Conservation (phyloP, 2,888 invertebrate species). For the Phlogophora meticulosa region DNA sequence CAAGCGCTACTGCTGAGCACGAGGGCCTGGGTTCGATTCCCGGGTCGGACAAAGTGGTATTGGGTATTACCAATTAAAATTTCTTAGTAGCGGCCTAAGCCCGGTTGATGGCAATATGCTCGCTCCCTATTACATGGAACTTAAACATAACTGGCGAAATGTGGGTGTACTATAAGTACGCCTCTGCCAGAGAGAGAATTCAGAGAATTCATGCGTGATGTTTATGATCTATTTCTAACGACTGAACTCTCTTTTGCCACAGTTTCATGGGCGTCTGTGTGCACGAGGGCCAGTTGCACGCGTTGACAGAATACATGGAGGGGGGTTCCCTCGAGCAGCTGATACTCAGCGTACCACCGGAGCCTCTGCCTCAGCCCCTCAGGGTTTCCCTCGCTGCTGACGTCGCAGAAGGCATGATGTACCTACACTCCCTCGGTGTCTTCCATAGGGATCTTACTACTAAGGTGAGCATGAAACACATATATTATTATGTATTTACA, state of each 20-base stretch:
- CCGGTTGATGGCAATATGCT: no score
- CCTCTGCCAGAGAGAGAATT: no score
- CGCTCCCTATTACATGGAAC: no score
- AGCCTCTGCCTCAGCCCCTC: constrained; percentile 94
- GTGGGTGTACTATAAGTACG: no score
- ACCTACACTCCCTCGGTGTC: constrained; percentile 97
- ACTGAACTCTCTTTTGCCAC: constrained; percentile 68
- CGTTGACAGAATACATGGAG: constrained; percentile 98
- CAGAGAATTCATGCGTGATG: no score
- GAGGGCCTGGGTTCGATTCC: no score
- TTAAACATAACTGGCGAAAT: no score
- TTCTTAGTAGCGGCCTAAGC: no score
- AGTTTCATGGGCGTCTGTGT: constrained; percentile 99
- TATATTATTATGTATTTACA: no score
- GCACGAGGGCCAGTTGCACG: constrained; percentile 98
- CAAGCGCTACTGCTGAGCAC: no score
- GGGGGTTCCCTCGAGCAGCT: constrained; percentile 98
- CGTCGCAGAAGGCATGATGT: constrained; percentile 97
- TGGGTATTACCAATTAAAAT: no score
- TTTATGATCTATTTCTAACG: constrained; percentile 2
- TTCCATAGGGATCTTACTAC: constrained; percentile 99
- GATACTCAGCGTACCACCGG: constrained; percentile 93
- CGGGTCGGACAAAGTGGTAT: no score
- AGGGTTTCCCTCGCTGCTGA: constrained; percentile 96
- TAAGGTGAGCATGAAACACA: constrained; percentile 93